A percentile compares a stretch with the other conserved stretches of the same genome.
These are phyloP conservation scores for Sebastes minor DNA, from an alignment of 2,797 vertebrate species.

Conservation along the genomic window DNA sequence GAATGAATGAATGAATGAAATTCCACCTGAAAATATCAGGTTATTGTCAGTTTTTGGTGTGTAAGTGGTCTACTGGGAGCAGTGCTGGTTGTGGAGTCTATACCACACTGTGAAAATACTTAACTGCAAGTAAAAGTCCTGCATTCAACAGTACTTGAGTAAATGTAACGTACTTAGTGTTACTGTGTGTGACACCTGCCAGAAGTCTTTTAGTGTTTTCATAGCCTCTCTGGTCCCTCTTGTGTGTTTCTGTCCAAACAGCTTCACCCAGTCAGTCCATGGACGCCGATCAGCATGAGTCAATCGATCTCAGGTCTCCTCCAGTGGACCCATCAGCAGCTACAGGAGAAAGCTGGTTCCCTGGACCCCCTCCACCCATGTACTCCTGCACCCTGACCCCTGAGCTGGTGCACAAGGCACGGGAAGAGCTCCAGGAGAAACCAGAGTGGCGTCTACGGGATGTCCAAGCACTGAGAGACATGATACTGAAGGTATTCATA, in stretches of 20 bases:
- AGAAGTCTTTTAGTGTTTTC: neutral
- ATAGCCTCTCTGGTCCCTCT: neutral
- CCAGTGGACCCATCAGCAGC: constrained; percentile 53
- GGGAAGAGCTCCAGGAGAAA: constrained; percentile 97
- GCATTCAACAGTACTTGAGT: neutral
- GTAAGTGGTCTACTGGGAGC: too few species aligned
- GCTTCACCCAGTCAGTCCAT: constrained; percentile 79
- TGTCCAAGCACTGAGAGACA: constrained; percentile 95
- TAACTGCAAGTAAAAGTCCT: neutral
- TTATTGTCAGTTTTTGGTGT: too few species aligned
- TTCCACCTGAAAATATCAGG: too few species aligned
- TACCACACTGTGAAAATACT: neutral
- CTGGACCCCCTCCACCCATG: constrained; percentile 79
- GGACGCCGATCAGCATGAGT: constrained; percentile 90
- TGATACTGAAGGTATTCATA: constrained; percentile 86
- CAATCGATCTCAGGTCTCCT: constrained; percentile 83
- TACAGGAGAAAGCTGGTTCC: constrained; percentile 77
- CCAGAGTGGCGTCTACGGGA: constrained; percentile 97
- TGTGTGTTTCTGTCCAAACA: constrained; percentile 11
- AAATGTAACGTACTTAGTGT: neutral
- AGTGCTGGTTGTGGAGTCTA: too few species aligned
- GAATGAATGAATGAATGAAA: too few species aligned
- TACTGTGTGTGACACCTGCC: neutral
- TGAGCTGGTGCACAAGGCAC: constrained; percentile 92
- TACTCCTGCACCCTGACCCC: constrained; percentile 92